These are phyloP conservation scores for Galeopterus variegatus DNA, from an alignment of 2,113 vertebrate genomes.

Conservation along the genomic window DNA sequence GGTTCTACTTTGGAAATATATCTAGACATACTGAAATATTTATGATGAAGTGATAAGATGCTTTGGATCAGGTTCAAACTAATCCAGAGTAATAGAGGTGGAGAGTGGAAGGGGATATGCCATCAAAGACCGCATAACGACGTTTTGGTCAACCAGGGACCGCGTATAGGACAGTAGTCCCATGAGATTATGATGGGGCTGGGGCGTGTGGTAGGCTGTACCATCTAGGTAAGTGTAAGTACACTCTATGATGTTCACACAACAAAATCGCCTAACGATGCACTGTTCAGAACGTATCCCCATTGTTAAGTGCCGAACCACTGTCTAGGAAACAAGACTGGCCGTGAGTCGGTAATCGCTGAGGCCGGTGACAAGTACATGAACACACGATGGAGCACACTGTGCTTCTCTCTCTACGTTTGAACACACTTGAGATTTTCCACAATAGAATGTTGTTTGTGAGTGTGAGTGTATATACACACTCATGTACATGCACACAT, in stretches of 20 bases:
- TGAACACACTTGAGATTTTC: background rate
- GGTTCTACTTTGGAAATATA: background rate
- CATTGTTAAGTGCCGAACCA: too few species aligned
- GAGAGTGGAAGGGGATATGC: background rate
- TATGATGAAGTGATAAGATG: conserved; percentile 3
- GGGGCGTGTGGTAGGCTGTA: too few species aligned
- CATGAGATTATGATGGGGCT: too few species aligned
- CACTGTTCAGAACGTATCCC: too few species aligned
- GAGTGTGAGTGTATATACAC: background rate
- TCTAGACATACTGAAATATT: conserved; percentile 62
- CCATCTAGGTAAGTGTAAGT: too few species aligned
- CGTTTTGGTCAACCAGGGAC: too few species aligned
- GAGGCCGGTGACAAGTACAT: background rate
- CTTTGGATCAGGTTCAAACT: conserved; percentile 49
- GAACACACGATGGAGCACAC: background rate
- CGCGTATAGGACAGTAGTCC: too few species aligned
- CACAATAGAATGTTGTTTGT: background rate
- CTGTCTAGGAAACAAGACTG: background rate
- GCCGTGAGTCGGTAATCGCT: rapidly evolving
- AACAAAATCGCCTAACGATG: too few species aligned
- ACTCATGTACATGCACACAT: rapidly evolving
- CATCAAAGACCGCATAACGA: too few species aligned
- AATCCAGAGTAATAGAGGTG: background rate
- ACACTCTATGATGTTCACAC: too few species aligned
- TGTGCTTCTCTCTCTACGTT: background rate